Evolutionary conservation across 1,140 invertebrate species (phyloP).

Genomic region (Microvelia longipes): DNA sequence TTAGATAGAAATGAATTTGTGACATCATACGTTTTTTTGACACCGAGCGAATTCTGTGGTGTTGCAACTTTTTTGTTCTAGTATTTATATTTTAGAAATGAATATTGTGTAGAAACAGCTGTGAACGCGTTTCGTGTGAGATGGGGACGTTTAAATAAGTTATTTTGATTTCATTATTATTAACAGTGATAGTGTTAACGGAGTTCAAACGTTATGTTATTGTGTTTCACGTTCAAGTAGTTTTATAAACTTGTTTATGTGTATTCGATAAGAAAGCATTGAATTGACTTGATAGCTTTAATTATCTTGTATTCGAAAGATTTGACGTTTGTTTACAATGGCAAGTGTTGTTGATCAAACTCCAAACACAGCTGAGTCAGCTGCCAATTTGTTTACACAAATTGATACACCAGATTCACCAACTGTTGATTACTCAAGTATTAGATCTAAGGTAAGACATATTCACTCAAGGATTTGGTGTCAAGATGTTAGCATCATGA

Average conservation of each 20-base stretch:
- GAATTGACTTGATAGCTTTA: too few relatives aligned
- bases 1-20: neutral
- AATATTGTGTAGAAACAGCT: neutral
- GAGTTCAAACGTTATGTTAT: too few relatives aligned
- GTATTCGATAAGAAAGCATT: too few relatives aligned
- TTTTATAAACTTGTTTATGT: too few relatives aligned
- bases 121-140: neutral
- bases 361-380: constrained; percentile 19
- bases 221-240: too few relatives aligned
- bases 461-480: too few relatives aligned
- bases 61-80: neutral
- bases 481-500: too few relatives aligned
- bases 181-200: neutral
- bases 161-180: neutral
- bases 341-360: constrained; percentile 25
- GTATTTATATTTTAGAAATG: too few relatives aligned
- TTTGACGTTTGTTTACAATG: too few relatives aligned
- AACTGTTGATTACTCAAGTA: constrained; percentile 31
- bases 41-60: neutral
- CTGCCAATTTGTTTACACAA: constrained; percentile 19
- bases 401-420: constrained; percentile 21
- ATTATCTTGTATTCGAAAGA: too few relatives aligned
- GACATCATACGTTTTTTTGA: neutral
- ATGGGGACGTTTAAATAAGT: neutral
- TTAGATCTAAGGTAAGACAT: constrained; percentile 33